Evolutionary conservation across 2,888 invertebrate genomes (phyloP), one percentile per base, ranked within the genome.

Genomic region (Melieria omissa): DNA sequence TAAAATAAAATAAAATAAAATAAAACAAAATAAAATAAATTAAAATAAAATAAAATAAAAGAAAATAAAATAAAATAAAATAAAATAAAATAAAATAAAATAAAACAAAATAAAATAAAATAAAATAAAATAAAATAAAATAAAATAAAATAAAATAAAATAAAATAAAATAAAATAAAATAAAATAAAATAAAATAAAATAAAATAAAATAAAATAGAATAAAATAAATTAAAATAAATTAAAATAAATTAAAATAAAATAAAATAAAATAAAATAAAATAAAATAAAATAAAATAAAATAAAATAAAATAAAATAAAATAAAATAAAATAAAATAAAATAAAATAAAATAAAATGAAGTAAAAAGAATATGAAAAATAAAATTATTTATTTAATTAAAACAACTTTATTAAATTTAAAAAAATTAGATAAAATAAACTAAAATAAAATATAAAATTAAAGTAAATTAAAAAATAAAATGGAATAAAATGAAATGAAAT

Each of bases 101-200:
- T 64, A 1, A 29, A 72, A 58, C 64, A 41, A 57, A 65, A 57
- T 62, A 64, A 70, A 10, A 65, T 70, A 71, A 54, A 45, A 71
- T 68, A 73, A 46, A 67, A 61, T 57, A 60, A 57, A 69, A 47
- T 46, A 60, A 70, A 54, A 29, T 58, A 72, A 44, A 61, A 65
- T 54, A 69, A 46, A 74, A 64, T 65, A 57, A 55, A 73, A 73
- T 52, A 73, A 67, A 67, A 74, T 64, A 70, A 60, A 74, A 69
- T 63, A 55, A 67, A 72, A 70, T 5, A 64, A 41, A 60, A 67
- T 57, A 47, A 49, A 68, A 71, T 64, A 74, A 65, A 68, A 71
- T 73, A 64, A 70, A 55, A 72, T 12, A 72, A 69, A 65, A 52
- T 16, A 62, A 68, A 71, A 61, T 54, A 60, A 61, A 29, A 66